A percentile compares a stretch with the other conserved stretches of the same genome.
phyloP scores from a whole-genome alignment of 2,888 invertebrate species.

The Lumbricus terrestris region DNA sequence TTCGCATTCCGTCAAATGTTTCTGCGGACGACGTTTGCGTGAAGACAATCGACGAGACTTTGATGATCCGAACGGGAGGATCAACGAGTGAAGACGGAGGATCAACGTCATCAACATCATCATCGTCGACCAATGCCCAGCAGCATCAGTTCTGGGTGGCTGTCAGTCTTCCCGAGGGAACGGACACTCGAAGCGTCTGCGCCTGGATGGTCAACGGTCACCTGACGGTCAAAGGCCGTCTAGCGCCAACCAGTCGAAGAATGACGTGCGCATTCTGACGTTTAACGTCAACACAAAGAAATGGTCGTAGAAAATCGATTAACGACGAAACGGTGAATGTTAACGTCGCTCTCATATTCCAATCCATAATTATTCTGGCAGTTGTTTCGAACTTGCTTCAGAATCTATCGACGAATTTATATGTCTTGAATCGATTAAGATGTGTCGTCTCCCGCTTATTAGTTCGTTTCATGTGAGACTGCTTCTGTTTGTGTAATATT shows the following conservation, averaged over 20 bases:
- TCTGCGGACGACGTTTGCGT: neutral
- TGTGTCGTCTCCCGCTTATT: neutral
- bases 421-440: too few relatives aligned
- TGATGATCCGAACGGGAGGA: neutral
- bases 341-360: neutral
- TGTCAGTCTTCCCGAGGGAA: conserved; percentile 11
- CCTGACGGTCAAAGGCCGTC: conserved; percentile 15
- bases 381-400: neutral
- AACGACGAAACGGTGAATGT: neutral
- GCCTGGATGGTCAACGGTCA: conserved; percentile 7
- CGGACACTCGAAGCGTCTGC: conserved; percentile 16
- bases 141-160: conserved; percentile 19
- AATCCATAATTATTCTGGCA: neutral
- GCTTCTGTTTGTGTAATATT: neutral
- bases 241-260: conserved; percentile 9
- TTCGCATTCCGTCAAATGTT: neutral
- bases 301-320: neutral
- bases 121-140: too few relatives aligned
- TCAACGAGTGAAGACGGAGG: neutral
- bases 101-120: too few relatives aligned
- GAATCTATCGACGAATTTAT: neutral
- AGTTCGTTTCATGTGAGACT: neutral
- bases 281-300: neutral
- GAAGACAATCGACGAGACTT: conserved; percentile 23
- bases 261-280: conserved; percentile 25